Percentiles rank a stretch among this genome's conserved stretches.
Conservation (phyloP, 1,140 invertebrate species). For the Leptoteleia sp. region DNA sequence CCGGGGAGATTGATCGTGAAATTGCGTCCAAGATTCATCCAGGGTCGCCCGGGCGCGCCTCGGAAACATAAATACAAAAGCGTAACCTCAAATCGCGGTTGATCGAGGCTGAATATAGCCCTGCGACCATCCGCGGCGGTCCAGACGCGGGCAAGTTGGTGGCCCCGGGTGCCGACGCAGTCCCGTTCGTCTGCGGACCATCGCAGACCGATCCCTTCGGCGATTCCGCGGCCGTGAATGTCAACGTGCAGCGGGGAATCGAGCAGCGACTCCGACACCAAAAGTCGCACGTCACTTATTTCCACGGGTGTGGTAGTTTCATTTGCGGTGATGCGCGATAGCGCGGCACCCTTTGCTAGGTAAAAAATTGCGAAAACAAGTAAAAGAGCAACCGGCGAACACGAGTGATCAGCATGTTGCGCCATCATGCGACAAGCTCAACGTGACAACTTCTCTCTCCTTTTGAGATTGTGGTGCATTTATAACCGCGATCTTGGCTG, state of each 20-base stretch:
- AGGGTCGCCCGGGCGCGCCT: slow-evolving; percentile 54
- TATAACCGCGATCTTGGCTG: slow-evolving; percentile 67
- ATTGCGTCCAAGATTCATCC: slow-evolving; percentile 71
- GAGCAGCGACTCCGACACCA: background rate
- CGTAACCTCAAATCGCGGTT: slow-evolving; percentile 69
- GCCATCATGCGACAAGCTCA: slow-evolving; percentile 77
- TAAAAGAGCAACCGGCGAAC: slow-evolving; percentile 72
- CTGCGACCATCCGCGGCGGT: slow-evolving; percentile 28
- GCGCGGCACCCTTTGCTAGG: slow-evolving; percentile 59
- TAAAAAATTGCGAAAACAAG: slow-evolving; percentile 70
- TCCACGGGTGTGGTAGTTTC: slow-evolving; percentile 18
- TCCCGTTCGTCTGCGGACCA: slow-evolving; percentile 18
- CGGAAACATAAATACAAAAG: slow-evolving; percentile 74
- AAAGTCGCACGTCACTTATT: slow-evolving; percentile 44
- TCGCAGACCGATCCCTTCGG: slow-evolving; percentile 1
- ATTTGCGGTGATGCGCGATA: slow-evolving; percentile 34
- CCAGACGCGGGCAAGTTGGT: slow-evolving; percentile 10
- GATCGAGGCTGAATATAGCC: slow-evolving; percentile 65
- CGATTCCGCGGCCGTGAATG: slow-evolving; percentile 24
- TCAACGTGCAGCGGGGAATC: slow-evolving; percentile 6
- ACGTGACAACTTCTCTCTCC: slow-evolving; percentile 71
- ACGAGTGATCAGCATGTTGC: slow-evolving; percentile 75
- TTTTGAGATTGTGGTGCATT: slow-evolving; percentile 63
- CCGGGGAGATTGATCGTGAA: slow-evolving; percentile 54
- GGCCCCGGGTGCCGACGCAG: background rate